These are phyloP conservation scores for Furcifer pardalis DNA, from an alignment of 2,797 vertebrate genomes.

Conservation along the genomic window DNA sequence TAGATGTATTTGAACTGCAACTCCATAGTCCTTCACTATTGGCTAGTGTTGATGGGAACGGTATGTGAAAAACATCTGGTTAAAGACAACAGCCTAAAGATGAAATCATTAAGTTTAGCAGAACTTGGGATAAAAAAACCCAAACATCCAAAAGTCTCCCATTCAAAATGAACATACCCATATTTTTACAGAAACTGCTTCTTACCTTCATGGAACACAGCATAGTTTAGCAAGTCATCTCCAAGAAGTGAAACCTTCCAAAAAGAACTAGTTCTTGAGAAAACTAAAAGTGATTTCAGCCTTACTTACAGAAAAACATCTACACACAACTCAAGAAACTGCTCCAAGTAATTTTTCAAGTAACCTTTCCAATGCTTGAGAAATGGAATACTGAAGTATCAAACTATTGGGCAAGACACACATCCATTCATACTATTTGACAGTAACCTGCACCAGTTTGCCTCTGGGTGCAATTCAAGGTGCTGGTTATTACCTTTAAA, in stretches of 20 bases:
- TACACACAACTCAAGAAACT: too few relatives aligned
- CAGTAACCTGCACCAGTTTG: too few relatives aligned
- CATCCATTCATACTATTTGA: neutral
- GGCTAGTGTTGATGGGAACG: too few relatives aligned
- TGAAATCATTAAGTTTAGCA: neutral
- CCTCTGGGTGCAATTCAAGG: too few relatives aligned
- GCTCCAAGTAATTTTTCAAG: neutral
- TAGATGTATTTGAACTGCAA: too few relatives aligned
- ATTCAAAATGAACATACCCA: neutral
- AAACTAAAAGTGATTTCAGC: neutral
- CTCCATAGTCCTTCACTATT: too few relatives aligned
- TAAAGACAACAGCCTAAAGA: too few relatives aligned
- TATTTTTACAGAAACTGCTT: neutral
- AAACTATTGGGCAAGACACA: neutral
- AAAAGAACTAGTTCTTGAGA: neutral
- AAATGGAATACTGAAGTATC: neutral
- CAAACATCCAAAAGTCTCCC: neutral
- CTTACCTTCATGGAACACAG: neutral
- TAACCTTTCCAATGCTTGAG: neutral
- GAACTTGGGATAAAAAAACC: neutral
- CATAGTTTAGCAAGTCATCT: neutral
- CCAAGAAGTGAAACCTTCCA: conserved; percentile 8
- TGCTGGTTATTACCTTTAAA: too few relatives aligned
- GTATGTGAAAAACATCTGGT: too few relatives aligned
- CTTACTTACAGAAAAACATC: neutral